Base-by-base conservation (phyloP, 1,140 invertebrate species). In the Monochamus saltuarius region DNA sequence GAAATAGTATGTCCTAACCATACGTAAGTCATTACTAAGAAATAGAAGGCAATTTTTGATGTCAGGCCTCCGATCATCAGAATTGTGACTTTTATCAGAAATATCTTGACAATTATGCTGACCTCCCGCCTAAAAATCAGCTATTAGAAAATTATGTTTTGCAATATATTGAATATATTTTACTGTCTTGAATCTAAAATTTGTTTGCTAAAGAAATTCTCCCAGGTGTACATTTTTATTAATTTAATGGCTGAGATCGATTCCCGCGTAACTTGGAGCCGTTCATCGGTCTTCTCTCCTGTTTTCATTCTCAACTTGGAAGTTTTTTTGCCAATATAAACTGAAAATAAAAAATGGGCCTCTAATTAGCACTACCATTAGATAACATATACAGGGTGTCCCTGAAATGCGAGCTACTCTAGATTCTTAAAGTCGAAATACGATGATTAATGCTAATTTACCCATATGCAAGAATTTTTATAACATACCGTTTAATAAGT, bases 201-300 rank as follows among this genome's bases (percentile, higher is more conserved):
- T 40, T 91, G 77, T 37, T 80, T 80, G 4, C 85, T 86, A 70
- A 94, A 93, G 0, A 88, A 89, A 38, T 85, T 83, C 72, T 93
- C 90, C 91, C 91, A 94, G 0, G 88, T 86, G 70, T 92, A 93
- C 89, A 95, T 92, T 78, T 96, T 97, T 19, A 90, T 92, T 1
- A 87, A 85, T 60, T 87, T 86, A 17, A 90, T 89, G 11, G 87
- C 87, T 35, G 83, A 83, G 14, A 95, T 86, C 9, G 94, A 88
- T 73, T 95, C 92, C 70, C 90, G 92, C 82, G 93, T 94, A 7
- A 92, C 72, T 46, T 88, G 80, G 0, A 95, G 87, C 11, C 93
- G 76, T 66, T 91, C 83, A 77, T 96, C 93, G 0, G 91, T 94
- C n/a, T 65, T 72, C 36, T 65, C 55, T 16, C 65, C 60, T 10